phyloP scores from a whole-genome alignment of 2,113 vertebrate species.

The Salvelinus sp. region DNA sequence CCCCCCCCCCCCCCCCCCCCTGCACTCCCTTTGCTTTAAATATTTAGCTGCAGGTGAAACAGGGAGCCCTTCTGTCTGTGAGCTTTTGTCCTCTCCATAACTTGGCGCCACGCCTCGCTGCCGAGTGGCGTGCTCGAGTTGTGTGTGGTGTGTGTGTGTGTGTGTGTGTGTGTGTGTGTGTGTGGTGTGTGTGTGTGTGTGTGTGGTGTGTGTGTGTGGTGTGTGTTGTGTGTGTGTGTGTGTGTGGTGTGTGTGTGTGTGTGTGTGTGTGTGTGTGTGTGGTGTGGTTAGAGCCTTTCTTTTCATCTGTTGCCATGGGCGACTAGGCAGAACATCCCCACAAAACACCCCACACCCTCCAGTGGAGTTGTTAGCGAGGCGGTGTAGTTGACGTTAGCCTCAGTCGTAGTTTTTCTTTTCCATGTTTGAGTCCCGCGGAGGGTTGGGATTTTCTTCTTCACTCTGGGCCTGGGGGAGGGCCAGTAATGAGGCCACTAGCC shows the following conservation, averaged over 20 bases:
- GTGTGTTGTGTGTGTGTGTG: conserved; percentile 39
- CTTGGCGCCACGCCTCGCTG: conserved; percentile 73
- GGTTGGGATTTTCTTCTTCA: conserved; percentile 78
- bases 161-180: conserved; percentile 20
- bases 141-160: conserved; percentile 34
- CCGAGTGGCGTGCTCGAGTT: conserved; percentile 42
- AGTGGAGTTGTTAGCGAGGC: conserved; percentile 77
- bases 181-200: not conserved
- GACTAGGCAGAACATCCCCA: conserved; percentile 54
- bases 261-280: conserved; percentile 17
- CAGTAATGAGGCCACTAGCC: conserved; percentile 77
- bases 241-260: conserved; percentile 26
- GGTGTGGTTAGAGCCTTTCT: conserved; percentile 57
- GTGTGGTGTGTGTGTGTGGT: conserved; percentile 30
- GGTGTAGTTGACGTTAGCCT: conserved; percentile 74
- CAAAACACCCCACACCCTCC: conserved; percentile 44
- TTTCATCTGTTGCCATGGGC: conserved; percentile 75
- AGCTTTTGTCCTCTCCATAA: conserved; percentile 76
- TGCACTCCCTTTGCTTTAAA: conserved; percentile 64
- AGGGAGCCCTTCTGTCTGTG: conserved; percentile 84
- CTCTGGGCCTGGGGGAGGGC: conserved; percentile 70
- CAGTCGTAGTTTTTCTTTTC: conserved; percentile 42
- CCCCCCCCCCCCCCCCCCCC: not conserved
- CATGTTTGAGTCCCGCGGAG: conserved; percentile 65
- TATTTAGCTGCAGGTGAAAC: conserved; percentile 91